Percentiles rank a stretch among this genome's conserved stretches.
Evolutionary conservation across 2,888 invertebrate species (phyloP).

Genomic region (Beris morrisii): DNA sequence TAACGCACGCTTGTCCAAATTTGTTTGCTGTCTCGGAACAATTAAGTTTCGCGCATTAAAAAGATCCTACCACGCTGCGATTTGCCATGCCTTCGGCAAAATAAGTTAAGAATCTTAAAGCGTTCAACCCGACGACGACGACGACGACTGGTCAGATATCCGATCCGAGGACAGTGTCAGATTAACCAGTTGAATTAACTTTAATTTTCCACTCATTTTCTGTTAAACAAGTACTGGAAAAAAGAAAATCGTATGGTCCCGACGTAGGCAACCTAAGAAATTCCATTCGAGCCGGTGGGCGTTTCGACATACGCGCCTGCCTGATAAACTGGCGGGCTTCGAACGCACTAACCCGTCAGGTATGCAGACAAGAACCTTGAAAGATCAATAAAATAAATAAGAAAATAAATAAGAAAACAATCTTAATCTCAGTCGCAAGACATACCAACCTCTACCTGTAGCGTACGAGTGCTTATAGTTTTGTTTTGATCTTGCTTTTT

Average conservation of each 20-base stretch:
- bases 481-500: not conserved
- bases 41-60: too few species aligned
- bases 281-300: slow-evolving; percentile 24
- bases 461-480: too few species aligned
- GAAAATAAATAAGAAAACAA: slow-evolving; percentile 4
- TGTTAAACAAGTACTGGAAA: not conserved
- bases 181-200: slow-evolving; percentile 17
- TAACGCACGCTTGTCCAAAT: too few species aligned
- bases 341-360: not conserved
- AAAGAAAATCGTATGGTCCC: slow-evolving; percentile 18
- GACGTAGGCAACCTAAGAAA: slow-evolving; percentile 14
- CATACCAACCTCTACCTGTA: too few species aligned
- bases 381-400: slow-evolving; percentile 15
- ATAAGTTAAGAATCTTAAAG: too few species aligned
- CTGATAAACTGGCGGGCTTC: slow-evolving; percentile 19
- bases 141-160: slow-evolving; percentile 5
- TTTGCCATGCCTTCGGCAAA: too few species aligned
- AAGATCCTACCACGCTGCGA: too few species aligned
- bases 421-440: too few species aligned
- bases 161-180: slow-evolving; percentile 31
- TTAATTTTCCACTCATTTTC: slow-evolving; percentile 28
- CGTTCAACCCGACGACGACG: too few species aligned
- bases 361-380: slow-evolving; percentile 22
- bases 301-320: slow-evolving; percentile 25
- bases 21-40: too few species aligned